Conservation (phyloP, 2,888 invertebrate species). For the Seira musarum region DNA sequence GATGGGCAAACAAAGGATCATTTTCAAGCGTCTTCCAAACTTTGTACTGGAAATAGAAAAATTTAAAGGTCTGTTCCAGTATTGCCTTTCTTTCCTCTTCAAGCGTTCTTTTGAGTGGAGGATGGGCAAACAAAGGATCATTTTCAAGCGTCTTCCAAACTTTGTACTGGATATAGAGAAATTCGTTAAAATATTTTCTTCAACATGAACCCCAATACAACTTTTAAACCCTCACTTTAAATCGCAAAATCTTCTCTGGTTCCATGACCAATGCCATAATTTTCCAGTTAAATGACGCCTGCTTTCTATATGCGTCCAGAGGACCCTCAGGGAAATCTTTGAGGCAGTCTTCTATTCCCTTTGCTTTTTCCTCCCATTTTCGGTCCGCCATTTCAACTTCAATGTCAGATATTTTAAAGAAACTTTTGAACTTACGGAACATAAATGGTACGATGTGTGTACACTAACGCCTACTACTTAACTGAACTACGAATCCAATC, state of each 20-base stretch:
- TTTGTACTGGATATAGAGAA: conserved; percentile 75
- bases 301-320: conserved; percentile 83
- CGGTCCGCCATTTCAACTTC: conserved; percentile 67
- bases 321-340: conserved; percentile 77
- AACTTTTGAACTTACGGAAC: no score
- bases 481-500: no score
- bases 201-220: neutral
- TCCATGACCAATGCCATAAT: conserved; percentile 85
- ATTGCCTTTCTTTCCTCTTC: conserved; percentile 76
- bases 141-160: conserved; percentile 77
- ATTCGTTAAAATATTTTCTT: conserved; percentile 67
- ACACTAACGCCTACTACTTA: no score
- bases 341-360: conserved; percentile 36
- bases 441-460: no score
- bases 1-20: conserved; percentile 77
- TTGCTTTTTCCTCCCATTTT: conserved; percentile 14
- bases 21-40: conserved; percentile 77
- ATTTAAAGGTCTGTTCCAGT: conserved; percentile 77
- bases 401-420: no score
- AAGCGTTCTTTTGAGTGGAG: conserved; percentile 73
- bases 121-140: conserved; percentile 77
- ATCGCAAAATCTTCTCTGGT: conserved; percentile 81
- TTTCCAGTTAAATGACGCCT: conserved; percentile 91
- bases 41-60: conserved; percentile 75
- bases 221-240: conserved; percentile 78